phyloP scores from a whole-genome alignment of 2,113 vertebrate species.

The Platysternon megacephalum region DNA sequence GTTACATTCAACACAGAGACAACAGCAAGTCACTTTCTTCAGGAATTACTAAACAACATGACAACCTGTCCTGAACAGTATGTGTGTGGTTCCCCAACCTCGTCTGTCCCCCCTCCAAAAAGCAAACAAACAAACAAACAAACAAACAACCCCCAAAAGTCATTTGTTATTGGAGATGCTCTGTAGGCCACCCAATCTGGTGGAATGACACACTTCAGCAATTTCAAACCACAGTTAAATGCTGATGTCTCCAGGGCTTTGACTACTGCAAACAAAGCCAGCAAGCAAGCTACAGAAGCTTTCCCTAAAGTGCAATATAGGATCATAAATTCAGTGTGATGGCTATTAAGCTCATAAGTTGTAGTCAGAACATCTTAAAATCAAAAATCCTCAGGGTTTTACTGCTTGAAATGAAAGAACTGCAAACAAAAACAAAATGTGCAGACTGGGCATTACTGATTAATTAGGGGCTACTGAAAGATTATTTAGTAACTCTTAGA shows the following conservation, averaged over 20 bases:
- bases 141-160: constrained; percentile 2
- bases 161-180: constrained; percentile 71
- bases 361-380: constrained; percentile 52
- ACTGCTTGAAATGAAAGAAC: constrained; percentile 19
- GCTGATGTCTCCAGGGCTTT: constrained; percentile 68
- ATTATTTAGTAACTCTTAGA: background rate
- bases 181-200: constrained; percentile 66
- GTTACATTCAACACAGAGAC: constrained; percentile 56
- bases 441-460: background rate
- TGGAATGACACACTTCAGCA: constrained; percentile 73
- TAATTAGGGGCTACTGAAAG: background rate
- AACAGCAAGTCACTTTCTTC: constrained; percentile 44
- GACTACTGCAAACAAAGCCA: constrained; percentile 70
- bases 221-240: constrained; percentile 76
- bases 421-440: background rate
- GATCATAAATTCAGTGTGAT: constrained; percentile 67
- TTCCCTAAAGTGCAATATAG: constrained; percentile 63
- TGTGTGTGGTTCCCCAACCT: constrained; percentile 12
- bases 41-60: constrained; percentile 62
- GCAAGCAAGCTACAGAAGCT: constrained; percentile 68
- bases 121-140: background rate
- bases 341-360: constrained; percentile 57
- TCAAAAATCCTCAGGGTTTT: constrained; percentile 29
- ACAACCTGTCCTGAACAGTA: constrained; percentile 48
- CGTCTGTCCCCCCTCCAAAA: background rate